Evolutionary conservation across 53 echinoderm and acorn worm species (phyloP), one percentile per base, ranked within the genome.

Genomic region (Henricia sp.): DNA sequence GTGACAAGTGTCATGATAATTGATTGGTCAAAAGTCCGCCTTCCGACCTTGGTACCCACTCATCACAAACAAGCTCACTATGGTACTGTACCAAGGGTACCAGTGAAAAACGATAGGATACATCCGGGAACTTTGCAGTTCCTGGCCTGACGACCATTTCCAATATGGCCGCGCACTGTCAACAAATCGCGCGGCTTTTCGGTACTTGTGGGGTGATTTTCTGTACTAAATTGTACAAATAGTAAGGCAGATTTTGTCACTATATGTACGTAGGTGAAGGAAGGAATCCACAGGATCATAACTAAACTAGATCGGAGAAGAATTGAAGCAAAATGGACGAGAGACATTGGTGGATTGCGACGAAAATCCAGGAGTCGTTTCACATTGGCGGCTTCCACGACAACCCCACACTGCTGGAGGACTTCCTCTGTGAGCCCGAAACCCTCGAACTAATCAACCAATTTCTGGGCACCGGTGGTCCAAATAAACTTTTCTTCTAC

Each of bases 281-380:
- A 3, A 43, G 27, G 29, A 11, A 23, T 43, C 20, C 0, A 1
- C 40, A 69, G 19, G 38, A 40, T 20, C 23, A 13, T 13, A 41
- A 25, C 30, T 24, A 28, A 29, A 20, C 72, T 72, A n/a, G 62
- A 6, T 13, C 62, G 29, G 32, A 60, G 0, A 41, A 27, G 58
- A 56, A 37, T n/a, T 53, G 28, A 4, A 34, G 19, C 36, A 50
- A 78, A 51, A 96, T 96, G 96, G 96, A 96, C 90, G 96, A 96
- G 69, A 89, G 96, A 76, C 93, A 94, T 64, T 96, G 96, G 96
- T 96, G 96, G 96, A 96, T 96, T 28, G 96, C 96, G 46, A 96
- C 96, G n/a, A 96, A 96, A 91, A 96, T 96, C 65, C 96, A 96
- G 88, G 96, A 96, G 58, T 96, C 96, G 30, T 96, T 96, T 53